A percentile compares a stretch with the other conserved stretches of the same genome.
Evolutionary conservation across 2,888 invertebrate genomes (phyloP).

Genomic region (Melinaea menophilus): DNA sequence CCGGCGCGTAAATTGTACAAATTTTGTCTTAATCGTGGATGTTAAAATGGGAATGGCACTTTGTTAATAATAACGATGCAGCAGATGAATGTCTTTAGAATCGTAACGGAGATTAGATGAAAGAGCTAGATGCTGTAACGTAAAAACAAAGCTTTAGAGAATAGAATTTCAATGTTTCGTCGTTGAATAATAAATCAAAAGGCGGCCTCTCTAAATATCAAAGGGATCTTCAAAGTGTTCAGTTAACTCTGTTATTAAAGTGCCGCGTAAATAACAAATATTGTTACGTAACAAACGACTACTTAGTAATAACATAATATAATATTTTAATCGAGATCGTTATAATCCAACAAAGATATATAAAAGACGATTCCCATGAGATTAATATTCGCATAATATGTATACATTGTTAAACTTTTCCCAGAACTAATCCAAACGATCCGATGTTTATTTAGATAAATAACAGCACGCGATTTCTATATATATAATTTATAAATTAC

Average conservation of each 20-base stretch:
- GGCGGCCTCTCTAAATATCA: constrained; percentile 53
- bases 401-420: neutral
- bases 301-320: neutral
- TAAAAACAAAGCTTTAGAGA: constrained; percentile 39
- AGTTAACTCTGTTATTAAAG: constrained; percentile 55
- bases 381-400: neutral
- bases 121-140: constrained; percentile 34
- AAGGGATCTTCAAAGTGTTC: constrained; percentile 63
- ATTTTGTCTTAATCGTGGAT: constrained; percentile 44
- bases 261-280: constrained; percentile 43
- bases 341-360: neutral
- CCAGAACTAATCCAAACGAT: neutral
- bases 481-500: too few species aligned
- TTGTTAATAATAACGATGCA: neutral
- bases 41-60: constrained; percentile 21
- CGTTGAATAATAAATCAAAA: constrained; percentile 65
- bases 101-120: constrained; percentile 18
- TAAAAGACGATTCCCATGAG: constrained; percentile 1
- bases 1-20: constrained; percentile 47
- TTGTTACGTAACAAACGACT: neutral
- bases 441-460: neutral
- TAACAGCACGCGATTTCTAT: too few species aligned
- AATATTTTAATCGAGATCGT: neutral
- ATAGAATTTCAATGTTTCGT: constrained; percentile 45
- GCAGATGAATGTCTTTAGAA: constrained; percentile 18